Percentiles rank a stretch among this genome's conserved stretches.
These are phyloP conservation scores for Apis florea DNA, from an alignment of 1,140 invertebrate genomes.

Conservation along the genomic window DNA sequence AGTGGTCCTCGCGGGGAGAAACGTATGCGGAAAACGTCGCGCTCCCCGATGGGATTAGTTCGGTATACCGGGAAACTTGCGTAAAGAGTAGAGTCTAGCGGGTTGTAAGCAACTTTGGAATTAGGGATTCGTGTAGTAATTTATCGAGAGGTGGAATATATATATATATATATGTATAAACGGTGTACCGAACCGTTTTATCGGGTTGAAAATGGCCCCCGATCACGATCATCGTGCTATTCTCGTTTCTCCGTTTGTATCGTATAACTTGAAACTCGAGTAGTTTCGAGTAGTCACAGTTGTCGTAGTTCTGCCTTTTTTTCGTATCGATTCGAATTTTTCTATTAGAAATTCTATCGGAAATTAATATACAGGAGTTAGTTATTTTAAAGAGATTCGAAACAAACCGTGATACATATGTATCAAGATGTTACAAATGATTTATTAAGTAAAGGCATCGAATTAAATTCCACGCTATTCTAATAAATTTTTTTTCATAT, in stretches of 20 bases:
- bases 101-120: slow-evolving; percentile 2
- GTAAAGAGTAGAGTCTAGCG: not conserved
- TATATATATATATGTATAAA: not conserved
- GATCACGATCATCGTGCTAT: not conserved
- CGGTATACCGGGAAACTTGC: slow-evolving; percentile 5
- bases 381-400: no score
- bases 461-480: no score
- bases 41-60: slow-evolving; percentile 12
- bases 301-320: rapidly evolving
- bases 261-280: no score
- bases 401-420: no score
- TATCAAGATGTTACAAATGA: no score
- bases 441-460: no score
- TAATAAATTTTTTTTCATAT: no score
- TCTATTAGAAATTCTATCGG: no score
- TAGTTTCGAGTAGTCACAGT: no score
- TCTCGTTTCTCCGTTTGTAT: not conserved
- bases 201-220: not conserved
- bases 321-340: no score
- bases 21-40: slow-evolving; percentile 14
- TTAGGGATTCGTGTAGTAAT: slow-evolving; percentile 1
- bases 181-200: not conserved
- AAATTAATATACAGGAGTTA: no score
- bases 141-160: not conserved
- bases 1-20: not conserved